Conservation (phyloP, 2,113 vertebrate species). For the Semnornis frantzii region DNA sequence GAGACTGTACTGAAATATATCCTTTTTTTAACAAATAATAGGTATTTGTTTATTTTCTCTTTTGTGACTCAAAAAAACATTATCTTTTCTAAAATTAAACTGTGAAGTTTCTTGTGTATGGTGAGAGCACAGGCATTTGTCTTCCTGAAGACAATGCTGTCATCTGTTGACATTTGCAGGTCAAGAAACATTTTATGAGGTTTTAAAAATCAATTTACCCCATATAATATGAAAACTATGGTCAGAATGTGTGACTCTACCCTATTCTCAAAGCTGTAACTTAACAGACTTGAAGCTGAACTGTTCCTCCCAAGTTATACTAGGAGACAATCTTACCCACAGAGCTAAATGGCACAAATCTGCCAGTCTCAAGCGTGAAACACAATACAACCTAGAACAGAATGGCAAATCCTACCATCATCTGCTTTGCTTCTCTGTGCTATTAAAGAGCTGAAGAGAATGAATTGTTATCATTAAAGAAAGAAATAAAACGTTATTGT, state of each 20-base stretch:
- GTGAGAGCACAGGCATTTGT: background rate
- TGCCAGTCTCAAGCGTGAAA: background rate
- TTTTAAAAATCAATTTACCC: background rate
- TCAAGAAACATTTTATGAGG: background rate
- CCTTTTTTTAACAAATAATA: background rate
- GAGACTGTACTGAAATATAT: background rate
- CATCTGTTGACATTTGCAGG: background rate
- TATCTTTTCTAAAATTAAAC: background rate
- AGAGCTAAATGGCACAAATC: background rate
- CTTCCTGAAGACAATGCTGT: background rate
- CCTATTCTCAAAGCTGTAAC: background rate
- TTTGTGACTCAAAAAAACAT: background rate
- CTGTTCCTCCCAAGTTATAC: background rate
- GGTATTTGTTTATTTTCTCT: background rate
- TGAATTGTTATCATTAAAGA: constrained; percentile 12
- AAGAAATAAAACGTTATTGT: constrained; percentile 21
- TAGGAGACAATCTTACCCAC: background rate
- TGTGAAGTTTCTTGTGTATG: background rate
- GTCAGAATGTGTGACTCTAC: background rate
- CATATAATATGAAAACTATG: background rate
- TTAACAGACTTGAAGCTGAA: background rate
- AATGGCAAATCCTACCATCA: background rate
- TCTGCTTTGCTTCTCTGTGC: background rate
- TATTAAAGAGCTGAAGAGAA: background rate
- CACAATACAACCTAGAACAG: background rate